A percentile compares a stretch with the other conserved stretches of the same genome.
Evolutionary conservation across 2,113 vertebrate species (phyloP).

Genomic region (Potamarius usumacintae): DNA sequence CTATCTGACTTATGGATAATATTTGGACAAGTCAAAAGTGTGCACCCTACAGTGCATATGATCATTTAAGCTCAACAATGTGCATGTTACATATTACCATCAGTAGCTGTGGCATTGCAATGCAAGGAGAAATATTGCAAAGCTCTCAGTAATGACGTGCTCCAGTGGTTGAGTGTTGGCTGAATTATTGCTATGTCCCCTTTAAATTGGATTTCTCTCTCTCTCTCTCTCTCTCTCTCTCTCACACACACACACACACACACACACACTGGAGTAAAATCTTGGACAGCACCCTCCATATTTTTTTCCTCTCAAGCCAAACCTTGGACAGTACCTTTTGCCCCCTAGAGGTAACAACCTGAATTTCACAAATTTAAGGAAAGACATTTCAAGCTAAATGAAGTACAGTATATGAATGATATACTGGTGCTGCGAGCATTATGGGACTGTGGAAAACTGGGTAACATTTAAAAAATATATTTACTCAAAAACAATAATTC

Average conservation of each 20-base stretch:
- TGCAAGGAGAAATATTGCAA: conserved; percentile 30
- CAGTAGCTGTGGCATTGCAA: conserved; percentile 29
- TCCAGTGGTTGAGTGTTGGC: conserved; percentile 49
- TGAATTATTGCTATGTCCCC: conserved; percentile 55
- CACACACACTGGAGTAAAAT: conserved; percentile 11
- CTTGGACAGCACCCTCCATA: conserved; percentile 37
- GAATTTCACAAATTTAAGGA: conserved; percentile 10
- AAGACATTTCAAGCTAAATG: not conserved
- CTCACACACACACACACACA: conserved; percentile 8
- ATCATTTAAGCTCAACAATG: conserved; percentile 19
- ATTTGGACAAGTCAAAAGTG: not conserved
- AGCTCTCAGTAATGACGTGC: conserved; percentile 44
- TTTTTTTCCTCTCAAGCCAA: not conserved
- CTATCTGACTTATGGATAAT: conserved; percentile 4
- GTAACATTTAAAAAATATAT: not conserved
- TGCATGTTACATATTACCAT: conserved; percentile 33
- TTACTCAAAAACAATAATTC: not conserved
- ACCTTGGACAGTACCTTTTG: conserved; percentile 51
- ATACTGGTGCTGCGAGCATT: not conserved
- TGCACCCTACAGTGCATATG: conserved; percentile 8
- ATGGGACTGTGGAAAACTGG: not conserved
- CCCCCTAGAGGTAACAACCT: conserved; percentile 52
- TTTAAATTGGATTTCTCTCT: conserved; percentile 52
- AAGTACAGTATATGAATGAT: too few relatives aligned
- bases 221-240: conserved; percentile 18